Base-by-base conservation (phyloP, 2,113 vertebrate species). In the Rhinichthys klamathensis region DNA sequence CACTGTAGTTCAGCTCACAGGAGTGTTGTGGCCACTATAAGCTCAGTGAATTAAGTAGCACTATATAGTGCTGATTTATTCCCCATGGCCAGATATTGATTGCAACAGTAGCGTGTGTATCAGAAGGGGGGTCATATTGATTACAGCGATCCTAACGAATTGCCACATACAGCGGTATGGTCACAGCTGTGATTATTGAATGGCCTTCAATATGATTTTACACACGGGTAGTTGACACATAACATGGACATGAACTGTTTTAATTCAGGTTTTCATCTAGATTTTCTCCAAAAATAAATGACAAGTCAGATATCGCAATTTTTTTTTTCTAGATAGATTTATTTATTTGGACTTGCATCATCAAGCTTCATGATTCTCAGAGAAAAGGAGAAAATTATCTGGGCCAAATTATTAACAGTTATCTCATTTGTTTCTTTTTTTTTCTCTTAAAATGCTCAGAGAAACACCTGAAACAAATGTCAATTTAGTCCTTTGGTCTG, bases 1-100 rank as follows among this genome's bases (percentile, higher is more conserved):
- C 51, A 84, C 79, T 70, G 70, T 88, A 84, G 70, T 61, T 86
- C 16, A 67, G 73, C 41, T 60, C 77, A 77, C 82, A 38, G 61
- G 30, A 76, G 87, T 90, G 91, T 91, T 91, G 87, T 77, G 92
- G 92, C 92, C 90, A 89, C 89, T 84, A 90, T 92, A 73, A 81
- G 23, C 88, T 89, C 87, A 88, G 85, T 89, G 90, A 93, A 92
- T 93, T 91, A 93, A 94, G 88, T 90, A 91, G 89, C 84, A 70
- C 51, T 90, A 89, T 91, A 92, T 90, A 90, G 91, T 92, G 83
- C 91, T 92, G 94, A 94, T 95, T 95, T 95, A 95, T 92, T 88
- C 86, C 79, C 88, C 84, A 91, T 88, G 90, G 77, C 82, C 82
- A 75, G 72, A 87, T 90, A 95, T 95, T 77, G 93, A 95, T 92